These are phyloP conservation scores for Lipotes vexillifer DNA, from an alignment of 2,113 vertebrate species.

Conservation along the genomic window DNA sequence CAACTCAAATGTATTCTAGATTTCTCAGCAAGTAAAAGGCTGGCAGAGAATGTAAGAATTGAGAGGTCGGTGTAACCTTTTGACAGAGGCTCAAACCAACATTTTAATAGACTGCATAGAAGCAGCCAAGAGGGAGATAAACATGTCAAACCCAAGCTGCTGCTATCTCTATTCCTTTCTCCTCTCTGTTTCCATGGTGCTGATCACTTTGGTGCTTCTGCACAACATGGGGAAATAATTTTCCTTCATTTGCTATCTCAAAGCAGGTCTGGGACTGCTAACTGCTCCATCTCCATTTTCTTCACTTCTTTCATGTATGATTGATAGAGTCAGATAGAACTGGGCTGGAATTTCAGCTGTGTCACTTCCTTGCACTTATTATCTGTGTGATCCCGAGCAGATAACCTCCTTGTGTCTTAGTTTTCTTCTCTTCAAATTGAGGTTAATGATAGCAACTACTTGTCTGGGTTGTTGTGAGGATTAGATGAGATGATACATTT, in stretches of 20 bases:
- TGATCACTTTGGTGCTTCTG: conserved; percentile 21
- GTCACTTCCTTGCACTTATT: background rate
- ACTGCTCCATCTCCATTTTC: conserved; percentile 9
- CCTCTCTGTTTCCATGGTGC: conserved; percentile 38
- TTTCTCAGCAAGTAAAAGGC: conserved; percentile 26
- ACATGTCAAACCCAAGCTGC: conserved; percentile 3
- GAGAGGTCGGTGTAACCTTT: conserved; percentile 42
- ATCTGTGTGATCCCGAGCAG: background rate
- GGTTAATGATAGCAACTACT: background rate
- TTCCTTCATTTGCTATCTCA: conserved; percentile 24
- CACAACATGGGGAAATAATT: conserved; percentile 16
- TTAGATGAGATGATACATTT: conserved; percentile 12
- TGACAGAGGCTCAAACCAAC: conserved; percentile 21
- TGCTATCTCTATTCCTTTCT: background rate
- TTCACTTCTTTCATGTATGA: conserved; percentile 22
- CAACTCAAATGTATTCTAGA: conserved; percentile 15
- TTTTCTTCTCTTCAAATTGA: background rate
- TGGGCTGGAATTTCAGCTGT: background rate
- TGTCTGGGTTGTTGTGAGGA: background rate
- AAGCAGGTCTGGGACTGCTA: conserved; percentile 19
- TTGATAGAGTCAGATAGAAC: background rate
- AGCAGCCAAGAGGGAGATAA: conserved; percentile 34
- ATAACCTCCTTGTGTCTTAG: background rate
- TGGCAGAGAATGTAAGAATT: background rate
- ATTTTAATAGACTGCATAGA: conserved; percentile 38